Evolutionary conservation across 1,140 invertebrate genomes (phyloP).

Genomic region (Brachionus plicatilis): DNA sequence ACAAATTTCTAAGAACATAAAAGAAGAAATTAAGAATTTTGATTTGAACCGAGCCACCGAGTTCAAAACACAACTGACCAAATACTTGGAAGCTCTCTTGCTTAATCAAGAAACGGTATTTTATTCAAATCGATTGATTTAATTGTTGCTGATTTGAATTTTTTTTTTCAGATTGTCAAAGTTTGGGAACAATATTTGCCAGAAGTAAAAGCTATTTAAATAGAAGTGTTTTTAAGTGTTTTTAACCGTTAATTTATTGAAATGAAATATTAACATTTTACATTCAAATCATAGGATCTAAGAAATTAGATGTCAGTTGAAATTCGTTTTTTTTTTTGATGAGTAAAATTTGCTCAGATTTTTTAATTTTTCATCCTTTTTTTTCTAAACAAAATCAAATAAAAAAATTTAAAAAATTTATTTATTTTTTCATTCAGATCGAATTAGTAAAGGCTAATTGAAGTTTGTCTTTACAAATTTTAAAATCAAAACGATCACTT

Average conservation of each 20-base stretch:
- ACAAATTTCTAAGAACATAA: constrained; percentile 88
- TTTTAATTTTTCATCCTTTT: too few species aligned
- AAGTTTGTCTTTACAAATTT: too few species aligned
- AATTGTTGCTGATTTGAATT: neutral
- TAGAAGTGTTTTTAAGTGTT: neutral
- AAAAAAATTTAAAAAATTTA: too few species aligned
- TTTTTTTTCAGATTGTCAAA: constrained; percentile 69
- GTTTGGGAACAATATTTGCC: constrained; percentile 90
- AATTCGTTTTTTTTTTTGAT: neutral
- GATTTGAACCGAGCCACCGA: constrained; percentile 79
- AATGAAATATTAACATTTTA: neutral
- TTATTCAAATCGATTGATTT: neutral
- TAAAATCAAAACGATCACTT: too few species aligned
- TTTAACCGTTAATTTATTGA: neutral
- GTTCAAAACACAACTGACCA: constrained; percentile 78
- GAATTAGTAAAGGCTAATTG: too few species aligned
- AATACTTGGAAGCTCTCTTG: constrained; percentile 87
- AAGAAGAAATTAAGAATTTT: constrained; percentile 87
- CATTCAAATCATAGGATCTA: neutral
- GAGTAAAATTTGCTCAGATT: too few species aligned
- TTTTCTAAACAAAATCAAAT: too few species aligned
- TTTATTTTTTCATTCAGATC: too few species aligned
- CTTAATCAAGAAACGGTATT: constrained; percentile 84
- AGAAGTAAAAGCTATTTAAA: constrained; percentile 66
- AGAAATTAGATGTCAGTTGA: neutral